These are phyloP conservation scores for Hyperoplus lanceolatus DNA, from an alignment of 2,797 vertebrate genomes.

Conservation along the genomic window DNA sequence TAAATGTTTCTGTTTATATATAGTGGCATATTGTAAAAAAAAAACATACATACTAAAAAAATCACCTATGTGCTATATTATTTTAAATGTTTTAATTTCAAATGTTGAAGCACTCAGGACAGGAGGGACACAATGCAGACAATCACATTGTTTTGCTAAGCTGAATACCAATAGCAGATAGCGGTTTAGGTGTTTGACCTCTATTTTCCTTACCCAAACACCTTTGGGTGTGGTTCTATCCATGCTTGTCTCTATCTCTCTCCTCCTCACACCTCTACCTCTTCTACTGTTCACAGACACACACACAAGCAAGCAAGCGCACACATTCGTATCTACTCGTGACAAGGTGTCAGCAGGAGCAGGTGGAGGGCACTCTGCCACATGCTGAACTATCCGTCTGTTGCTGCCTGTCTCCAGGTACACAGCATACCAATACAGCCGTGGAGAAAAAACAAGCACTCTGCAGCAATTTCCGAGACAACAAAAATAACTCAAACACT, in stretches of 20 bases:
- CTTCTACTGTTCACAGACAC: slow-evolving; percentile 6
- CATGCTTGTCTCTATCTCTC: not conserved
- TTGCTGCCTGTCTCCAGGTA: slow-evolving; percentile 66
- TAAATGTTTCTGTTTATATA: not conserved
- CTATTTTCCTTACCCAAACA: slow-evolving; percentile 13
- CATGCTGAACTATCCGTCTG: slow-evolving; percentile 79
- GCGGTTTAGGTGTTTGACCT: slow-evolving; percentile 12
- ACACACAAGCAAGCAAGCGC: slow-evolving; percentile 22
- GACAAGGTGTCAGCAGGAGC: slow-evolving; percentile 71
- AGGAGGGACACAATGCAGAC: not conserved
- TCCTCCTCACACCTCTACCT: not conserved
- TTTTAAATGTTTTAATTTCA: not conserved
- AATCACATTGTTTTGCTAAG: slow-evolving; percentile 18
- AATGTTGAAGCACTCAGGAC: not conserved
- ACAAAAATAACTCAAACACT: slow-evolving; percentile 29
- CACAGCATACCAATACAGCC: slow-evolving; percentile 45
- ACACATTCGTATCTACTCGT: slow-evolving; percentile 49
- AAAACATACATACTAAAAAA: not conserved
- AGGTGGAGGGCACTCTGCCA: slow-evolving; percentile 73
- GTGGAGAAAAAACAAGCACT: slow-evolving; percentile 30
- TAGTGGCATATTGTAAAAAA: no score
- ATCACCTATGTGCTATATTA: no score
- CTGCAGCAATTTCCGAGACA: slow-evolving; percentile 21
- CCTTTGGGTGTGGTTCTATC: slow-evolving; percentile 20
- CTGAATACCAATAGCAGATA: slow-evolving; percentile 15